Evolutionary conservation across 2,113 vertebrate genomes (phyloP).

Genomic region (Centrocercus urophasianus): DNA sequence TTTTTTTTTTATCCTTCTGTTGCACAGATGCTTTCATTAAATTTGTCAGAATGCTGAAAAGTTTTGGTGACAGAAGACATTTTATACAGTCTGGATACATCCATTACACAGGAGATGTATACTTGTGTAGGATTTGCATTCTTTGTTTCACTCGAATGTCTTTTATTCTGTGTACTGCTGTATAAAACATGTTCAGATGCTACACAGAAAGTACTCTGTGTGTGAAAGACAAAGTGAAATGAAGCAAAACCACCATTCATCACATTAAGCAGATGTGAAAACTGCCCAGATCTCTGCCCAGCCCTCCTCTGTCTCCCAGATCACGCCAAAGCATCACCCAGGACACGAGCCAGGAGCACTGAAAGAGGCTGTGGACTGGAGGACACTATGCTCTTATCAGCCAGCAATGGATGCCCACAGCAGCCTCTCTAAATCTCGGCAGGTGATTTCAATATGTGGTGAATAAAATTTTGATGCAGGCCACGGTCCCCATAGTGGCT

Average conservation of each 20-base stretch:
- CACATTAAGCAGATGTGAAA: not conserved
- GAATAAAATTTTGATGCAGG: not conserved
- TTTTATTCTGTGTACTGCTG: not conserved
- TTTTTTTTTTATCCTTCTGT: not conserved
- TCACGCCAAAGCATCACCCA: not conserved
- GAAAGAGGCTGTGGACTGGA: not conserved
- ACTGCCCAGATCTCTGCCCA: not conserved
- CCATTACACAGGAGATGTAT: not conserved
- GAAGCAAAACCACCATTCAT: not conserved
- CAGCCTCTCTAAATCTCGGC: not conserved
- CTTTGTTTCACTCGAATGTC: not conserved
- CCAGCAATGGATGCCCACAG: not conserved
- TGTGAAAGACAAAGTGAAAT: not conserved
- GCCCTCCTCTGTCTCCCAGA: not conserved
- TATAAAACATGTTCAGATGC: not conserved
- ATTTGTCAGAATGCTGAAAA: not conserved
- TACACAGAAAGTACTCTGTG: not conserved
- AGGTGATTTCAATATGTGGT: not conserved
- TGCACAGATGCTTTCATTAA: not conserved
- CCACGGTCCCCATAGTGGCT: not conserved
- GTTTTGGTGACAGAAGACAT: not conserved
- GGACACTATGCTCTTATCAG: fast-evolving
- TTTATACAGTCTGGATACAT: not conserved
- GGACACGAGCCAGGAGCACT: not conserved
- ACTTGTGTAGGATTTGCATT: not conserved